Conservation (phyloP, 1,140 invertebrate species). For the Danaus plexippus region DNA sequence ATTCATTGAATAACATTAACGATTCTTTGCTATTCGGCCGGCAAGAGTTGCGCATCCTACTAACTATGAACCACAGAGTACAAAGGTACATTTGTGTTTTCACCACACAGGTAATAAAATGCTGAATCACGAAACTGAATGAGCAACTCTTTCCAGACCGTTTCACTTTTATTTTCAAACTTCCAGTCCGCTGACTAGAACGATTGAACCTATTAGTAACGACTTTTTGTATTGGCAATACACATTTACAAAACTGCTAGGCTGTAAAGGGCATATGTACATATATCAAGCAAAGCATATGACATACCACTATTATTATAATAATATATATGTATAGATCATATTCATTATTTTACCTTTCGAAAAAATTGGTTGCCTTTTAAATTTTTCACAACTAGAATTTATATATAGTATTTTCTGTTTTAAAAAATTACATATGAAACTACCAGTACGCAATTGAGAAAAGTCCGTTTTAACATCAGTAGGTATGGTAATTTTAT, state of each 20-base stretch:
- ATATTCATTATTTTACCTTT: no score
- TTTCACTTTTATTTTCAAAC: constrained; percentile 55
- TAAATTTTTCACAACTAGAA: no score
- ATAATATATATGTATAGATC: no score
- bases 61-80: constrained; percentile 1
- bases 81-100: constrained; percentile 9
- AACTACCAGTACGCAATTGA: no score
- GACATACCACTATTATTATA: not conserved
- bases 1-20: no score
- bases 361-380: no score
- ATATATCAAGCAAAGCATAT: constrained; percentile 2
- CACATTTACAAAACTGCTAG: not conserved
- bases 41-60: constrained; percentile 3
- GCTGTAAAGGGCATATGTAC: constrained; percentile 1
- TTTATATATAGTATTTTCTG: no score
- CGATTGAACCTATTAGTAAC: constrained; percentile 43
- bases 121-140: constrained; percentile 46
- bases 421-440: no score
- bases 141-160: constrained; percentile 48
- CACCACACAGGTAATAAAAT: constrained; percentile 39
- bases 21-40: not conserved
- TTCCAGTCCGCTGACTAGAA: constrained; percentile 44
- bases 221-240: constrained; percentile 24
- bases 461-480: no score
- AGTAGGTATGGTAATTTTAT: no score